Evolutionary conservation across 2,113 vertebrate species (phyloP).

Genomic region (Piprites chloris): DNA sequence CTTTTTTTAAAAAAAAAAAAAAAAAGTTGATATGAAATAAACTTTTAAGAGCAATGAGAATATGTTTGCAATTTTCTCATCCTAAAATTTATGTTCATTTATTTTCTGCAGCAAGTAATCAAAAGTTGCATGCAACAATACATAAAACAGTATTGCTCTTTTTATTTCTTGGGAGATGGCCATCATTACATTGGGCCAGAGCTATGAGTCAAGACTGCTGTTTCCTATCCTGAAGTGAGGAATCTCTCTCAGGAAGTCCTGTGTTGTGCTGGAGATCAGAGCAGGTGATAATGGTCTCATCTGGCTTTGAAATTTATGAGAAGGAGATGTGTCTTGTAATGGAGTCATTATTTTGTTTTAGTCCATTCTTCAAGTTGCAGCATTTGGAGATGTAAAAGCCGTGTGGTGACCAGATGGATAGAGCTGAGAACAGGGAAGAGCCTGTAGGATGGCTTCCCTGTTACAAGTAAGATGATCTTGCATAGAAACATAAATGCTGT

Average conservation of each 20-base stretch:
- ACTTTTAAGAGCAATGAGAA: background rate
- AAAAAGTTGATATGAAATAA: background rate
- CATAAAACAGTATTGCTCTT: slow-evolving; percentile 2
- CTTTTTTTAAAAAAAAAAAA: no score
- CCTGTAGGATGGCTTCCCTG: background rate
- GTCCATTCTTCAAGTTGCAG: slow-evolving; percentile 12
- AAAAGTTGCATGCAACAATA: background rate
- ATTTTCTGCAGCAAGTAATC: background rate
- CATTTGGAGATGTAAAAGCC: background rate
- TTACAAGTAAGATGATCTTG: background rate
- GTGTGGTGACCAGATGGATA: slow-evolving; percentile 50
- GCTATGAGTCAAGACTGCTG: slow-evolving; percentile 49
- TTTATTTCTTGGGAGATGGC: slow-evolving; percentile 28
- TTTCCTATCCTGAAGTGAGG: slow-evolving; percentile 50
- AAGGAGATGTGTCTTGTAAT: slow-evolving; percentile 54
- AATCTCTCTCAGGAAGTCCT: slow-evolving; percentile 62
- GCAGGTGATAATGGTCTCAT: slow-evolving; percentile 63
- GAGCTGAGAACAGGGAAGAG: background rate
- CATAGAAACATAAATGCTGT: background rate
- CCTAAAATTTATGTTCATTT: background rate
- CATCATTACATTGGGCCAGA: slow-evolving; percentile 22
- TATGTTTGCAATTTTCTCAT: background rate
- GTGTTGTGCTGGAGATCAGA: slow-evolving; percentile 58
- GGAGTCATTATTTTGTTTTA: slow-evolving; percentile 48
- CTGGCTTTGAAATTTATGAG: slow-evolving; percentile 55